Base-by-base conservation (phyloP, 2,797 vertebrate species). In the Vultur gryphus region DNA sequence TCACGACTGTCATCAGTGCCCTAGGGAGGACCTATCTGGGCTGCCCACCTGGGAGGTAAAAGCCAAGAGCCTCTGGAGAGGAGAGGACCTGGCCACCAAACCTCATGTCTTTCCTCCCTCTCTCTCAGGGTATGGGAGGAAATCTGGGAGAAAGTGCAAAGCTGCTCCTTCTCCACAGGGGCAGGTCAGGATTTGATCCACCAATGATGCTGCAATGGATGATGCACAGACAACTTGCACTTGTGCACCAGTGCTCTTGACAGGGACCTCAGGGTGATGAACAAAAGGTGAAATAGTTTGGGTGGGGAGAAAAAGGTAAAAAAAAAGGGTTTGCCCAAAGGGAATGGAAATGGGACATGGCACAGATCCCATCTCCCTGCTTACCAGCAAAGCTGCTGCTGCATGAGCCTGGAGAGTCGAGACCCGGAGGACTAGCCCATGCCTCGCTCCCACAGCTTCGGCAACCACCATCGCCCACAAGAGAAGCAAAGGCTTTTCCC, bases 391-490 rank as follows among this genome's bases (percentile, higher is more conserved):
- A 72, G 37, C 12, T 78, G 52, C 41, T 46, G 37, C 28, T 55
- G 16, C 16, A 33, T 9, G 35, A 83, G 3, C 46, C 46, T 54
- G 39, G 13, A 61, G 25, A 76, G 51, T 2, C 2, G 2, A 85
- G 35, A 41, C 13, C 33, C 48, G 16, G 37, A 39, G 48, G 33
- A 62, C 31, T 16, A 66, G 31, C 20, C 9, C 20, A 15, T 55
- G 20, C n/a, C 46, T 65, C 7, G 0, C 5, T 84, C 44, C 72
- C 54, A 67, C 41, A 48, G 19, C 14, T 81, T 76, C 54, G 71
- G 43, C 44, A 66, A 35, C 16, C 35, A 16, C 29, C 1, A 3
- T 16, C 0, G 0, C 14, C 33, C 33, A 18, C 0, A 3, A 46
- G 33, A 33, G 29, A 49, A 41, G 20, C 25, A 54, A 87, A 72